Evolutionary conservation across 2,113 vertebrate genomes (phyloP), one percentile per base, ranked within the genome.

Genomic region (Micronisus gabar): DNA sequence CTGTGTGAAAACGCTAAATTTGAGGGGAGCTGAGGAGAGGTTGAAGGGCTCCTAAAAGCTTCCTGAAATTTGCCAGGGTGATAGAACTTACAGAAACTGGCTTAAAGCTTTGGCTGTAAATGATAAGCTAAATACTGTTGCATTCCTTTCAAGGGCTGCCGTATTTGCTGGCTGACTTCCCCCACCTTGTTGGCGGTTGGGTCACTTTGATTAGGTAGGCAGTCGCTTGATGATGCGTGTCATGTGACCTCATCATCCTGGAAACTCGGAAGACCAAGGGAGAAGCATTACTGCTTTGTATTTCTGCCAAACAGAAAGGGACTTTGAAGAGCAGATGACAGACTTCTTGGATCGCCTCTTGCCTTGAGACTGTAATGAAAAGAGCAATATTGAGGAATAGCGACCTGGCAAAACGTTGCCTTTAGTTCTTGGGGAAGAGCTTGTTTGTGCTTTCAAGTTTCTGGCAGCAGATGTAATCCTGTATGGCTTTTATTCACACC

Each of bases 351-450:
- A 59, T 92, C 55, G 52, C 43, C 53, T 78, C 38, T 78, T 68
- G 27, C 63, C 82, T 73, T 2, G 1, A 68, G 53, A 43, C 36
- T 43, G 25, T 13, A 3, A 36, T 18, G 48, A 81, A 76, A 88
- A 78, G 82, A 65, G 48, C 63, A 61, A 27, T 84, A 76, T 25
- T 59, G 74, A 71, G 76, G 45, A 59, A 25, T 23, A 52, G 10
- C 0, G 1, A 47, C 63, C 59, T 84, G 61, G 55, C 26, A 52
- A 47, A 78, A 10, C 0, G 0, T 13, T 74, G 34, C 36, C 55
- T 23, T 66, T 11, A 5, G 73, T 73, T 53, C 68, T 29, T 47
- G 70, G 40, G 81, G 30, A 55, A 47, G 83, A 62, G 19, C 36
- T 66, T 56, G 26, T 72, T 87, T 72, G 85, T 89, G 32, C 88